Conservation (phyloP, 2,113 vertebrate genomes). For the Calidris pugnax region DNA sequence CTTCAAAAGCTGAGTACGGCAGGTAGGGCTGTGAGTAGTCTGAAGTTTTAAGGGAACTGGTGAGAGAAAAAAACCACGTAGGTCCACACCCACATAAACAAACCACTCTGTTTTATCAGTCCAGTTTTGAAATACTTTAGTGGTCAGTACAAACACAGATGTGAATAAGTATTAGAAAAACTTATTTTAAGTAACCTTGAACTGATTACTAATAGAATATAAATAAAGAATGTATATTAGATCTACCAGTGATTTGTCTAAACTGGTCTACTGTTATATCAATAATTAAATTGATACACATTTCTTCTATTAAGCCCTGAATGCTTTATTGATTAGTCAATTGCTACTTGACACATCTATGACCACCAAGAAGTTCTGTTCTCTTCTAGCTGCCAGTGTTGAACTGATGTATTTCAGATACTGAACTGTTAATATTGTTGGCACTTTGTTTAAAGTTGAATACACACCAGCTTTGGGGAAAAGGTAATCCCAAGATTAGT, state of each 20-base stretch:
- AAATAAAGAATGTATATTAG: not conserved
- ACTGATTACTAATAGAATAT: not conserved
- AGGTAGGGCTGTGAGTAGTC: not conserved
- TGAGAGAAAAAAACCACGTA: not conserved
- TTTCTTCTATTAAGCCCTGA: not conserved
- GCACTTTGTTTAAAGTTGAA: not conserved
- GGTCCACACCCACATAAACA: not conserved
- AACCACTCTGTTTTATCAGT: not conserved
- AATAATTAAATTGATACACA: not conserved
- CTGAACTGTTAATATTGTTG: not conserved
- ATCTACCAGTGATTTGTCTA: not conserved
- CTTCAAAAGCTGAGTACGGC: not conserved
- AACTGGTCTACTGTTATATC: not conserved
- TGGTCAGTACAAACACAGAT: not conserved
- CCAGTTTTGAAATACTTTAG: not conserved
- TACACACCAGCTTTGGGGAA: not conserved
- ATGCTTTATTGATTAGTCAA: not conserved
- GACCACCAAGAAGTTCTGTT: not conserved
- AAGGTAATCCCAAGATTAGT: not conserved
- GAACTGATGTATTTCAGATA: not conserved
- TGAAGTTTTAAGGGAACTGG: not conserved
- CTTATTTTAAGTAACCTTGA: not conserved
- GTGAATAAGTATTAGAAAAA: not conserved
- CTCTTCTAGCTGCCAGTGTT: not conserved
- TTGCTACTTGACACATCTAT: not conserved